phyloP scores from a whole-genome alignment of 2,113 vertebrate species.

The Corythornis cristatus region DNA sequence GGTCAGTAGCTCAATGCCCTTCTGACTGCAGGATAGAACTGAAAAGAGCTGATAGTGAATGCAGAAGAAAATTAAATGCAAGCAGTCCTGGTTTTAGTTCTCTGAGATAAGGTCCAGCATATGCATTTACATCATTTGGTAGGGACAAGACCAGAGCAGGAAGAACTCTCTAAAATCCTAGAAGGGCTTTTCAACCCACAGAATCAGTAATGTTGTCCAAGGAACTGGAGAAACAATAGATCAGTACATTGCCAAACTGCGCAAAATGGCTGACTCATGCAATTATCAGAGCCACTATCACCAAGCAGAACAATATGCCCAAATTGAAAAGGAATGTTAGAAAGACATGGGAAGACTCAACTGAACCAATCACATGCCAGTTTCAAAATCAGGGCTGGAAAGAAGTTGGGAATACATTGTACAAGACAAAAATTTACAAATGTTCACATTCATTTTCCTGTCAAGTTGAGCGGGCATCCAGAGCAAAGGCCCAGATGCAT shows the following conservation, averaged over 20 bases:
- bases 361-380: constrained; percentile 53
- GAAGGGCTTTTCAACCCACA: constrained; percentile 45
- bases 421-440: constrained; percentile 29
- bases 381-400: constrained; percentile 57
- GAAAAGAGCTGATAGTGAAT: background rate
- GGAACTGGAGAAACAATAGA: constrained; percentile 53
- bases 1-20: background rate
- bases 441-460: constrained; percentile 43
- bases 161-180: constrained; percentile 46
- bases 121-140: background rate
- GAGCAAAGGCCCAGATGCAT: background rate
- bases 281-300: constrained; percentile 65
- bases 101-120: background rate
- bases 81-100: background rate
- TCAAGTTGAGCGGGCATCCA: background rate
- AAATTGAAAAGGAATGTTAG: constrained; percentile 63
- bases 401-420: constrained; percentile 16
- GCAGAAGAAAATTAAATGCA: background rate
- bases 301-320: constrained; percentile 62
- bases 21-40: background rate
- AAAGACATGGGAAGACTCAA: constrained; percentile 65
- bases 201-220: constrained; percentile 5
- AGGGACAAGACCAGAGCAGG: background rate
- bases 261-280: constrained; percentile 60
- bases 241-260: constrained; percentile 51